Evolutionary conservation across 2,113 vertebrate genomes (phyloP).

Genomic region (Pristiophorus japonicus): DNA sequence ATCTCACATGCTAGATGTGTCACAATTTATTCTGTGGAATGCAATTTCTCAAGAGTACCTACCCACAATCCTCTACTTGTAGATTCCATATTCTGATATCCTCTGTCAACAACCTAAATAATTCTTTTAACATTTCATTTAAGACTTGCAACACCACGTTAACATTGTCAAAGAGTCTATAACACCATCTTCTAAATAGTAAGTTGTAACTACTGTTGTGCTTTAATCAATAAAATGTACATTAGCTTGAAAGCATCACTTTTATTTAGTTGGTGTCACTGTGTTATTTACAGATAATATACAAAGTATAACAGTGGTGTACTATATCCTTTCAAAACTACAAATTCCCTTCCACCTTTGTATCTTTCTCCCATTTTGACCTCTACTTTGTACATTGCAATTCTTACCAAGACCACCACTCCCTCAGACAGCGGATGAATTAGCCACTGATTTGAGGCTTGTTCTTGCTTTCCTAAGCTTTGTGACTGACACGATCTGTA

Average conservation of each 20-base stretch:
- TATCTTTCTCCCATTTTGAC: background rate
- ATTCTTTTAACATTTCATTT: background rate
- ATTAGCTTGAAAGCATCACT: slow-evolving; percentile 16
- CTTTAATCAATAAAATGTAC: slow-evolving; percentile 36
- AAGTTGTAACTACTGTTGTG: slow-evolving; percentile 25
- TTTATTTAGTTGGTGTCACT: slow-evolving; percentile 32
- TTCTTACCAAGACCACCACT: background rate
- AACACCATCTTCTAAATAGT: slow-evolving; percentile 29
- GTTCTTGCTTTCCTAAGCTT: background rate
- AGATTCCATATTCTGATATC: background rate
- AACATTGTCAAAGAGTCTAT: slow-evolving; percentile 3
- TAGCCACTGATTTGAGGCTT: background rate
- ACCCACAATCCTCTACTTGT: background rate
- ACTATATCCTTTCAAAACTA: background rate
- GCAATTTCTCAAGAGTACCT: background rate
- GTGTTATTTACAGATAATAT: slow-evolving; percentile 30
- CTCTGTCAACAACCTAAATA: background rate
- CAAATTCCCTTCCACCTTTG: background rate
- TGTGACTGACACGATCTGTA: background rate
- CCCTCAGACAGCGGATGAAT: background rate
- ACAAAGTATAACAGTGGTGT: slow-evolving; percentile 8
- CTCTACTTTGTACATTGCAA: background rate
- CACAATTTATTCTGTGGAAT: background rate
- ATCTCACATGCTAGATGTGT: background rate
- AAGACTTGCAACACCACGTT: slow-evolving; percentile 22